Evolutionary conservation across 2,888 invertebrate genomes (phyloP).

Genomic region (Tetramorium bicarinatum): DNA sequence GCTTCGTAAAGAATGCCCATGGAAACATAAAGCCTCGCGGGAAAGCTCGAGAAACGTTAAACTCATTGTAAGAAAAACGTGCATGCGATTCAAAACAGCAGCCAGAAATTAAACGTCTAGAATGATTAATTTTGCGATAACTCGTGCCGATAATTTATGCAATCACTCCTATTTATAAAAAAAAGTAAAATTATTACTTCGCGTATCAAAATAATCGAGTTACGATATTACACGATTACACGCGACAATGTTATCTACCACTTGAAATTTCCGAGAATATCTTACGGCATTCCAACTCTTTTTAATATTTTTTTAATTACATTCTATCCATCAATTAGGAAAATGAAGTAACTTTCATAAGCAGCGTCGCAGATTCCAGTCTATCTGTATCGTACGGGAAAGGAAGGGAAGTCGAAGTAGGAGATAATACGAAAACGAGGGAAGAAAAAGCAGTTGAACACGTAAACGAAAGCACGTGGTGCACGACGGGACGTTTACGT

Average conservation of each 20-base stretch:
- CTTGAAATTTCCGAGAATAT: neutral
- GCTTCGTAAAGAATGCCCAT: constrained; percentile 46
- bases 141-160: neutral
- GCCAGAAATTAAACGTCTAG: neutral
- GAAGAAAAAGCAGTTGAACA: constrained; percentile 5
- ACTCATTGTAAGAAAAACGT: constrained; percentile 37
- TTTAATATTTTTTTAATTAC: neutral
- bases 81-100: neutral
- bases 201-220: neutral
- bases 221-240: neutral
- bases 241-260: no score
- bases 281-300: neutral
- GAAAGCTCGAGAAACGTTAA: constrained; percentile 35
- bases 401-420: neutral
- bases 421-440: neutral
- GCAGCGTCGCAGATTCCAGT: neutral
- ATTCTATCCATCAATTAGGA: neutral
- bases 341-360: neutral
- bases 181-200: neutral
- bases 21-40: constrained; percentile 38
- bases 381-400: neutral
- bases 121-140: neutral
- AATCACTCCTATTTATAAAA: neutral
- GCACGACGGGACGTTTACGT: constrained; percentile 58
- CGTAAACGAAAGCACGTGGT: constrained; percentile 69